Base-by-base conservation (phyloP, 2,797 vertebrate species). In the Chanos chanos region DNA sequence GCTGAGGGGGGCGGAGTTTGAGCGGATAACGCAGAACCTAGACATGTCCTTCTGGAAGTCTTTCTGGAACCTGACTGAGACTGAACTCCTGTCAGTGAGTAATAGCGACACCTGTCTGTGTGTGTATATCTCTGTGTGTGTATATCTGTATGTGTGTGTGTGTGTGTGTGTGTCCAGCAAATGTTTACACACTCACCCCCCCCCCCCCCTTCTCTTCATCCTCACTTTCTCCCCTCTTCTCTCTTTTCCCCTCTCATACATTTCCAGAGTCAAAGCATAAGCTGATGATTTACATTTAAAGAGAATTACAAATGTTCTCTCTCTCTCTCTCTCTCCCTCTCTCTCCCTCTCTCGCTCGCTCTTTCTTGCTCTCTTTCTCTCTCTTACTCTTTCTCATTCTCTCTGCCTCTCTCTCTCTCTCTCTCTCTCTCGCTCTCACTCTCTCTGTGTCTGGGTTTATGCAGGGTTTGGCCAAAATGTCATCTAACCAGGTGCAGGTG, bases 21-120 rank as follows among this genome's bases (percentile, higher is more conserved):
- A 91, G 21, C 85, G 87, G 57, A 89, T 91, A 2, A 90, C 86
- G 12, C 89, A 91, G 72, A 90, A 89, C 60, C 72, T 90, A 71
- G 86, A 91, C 69, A 50, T 90, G 79, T 81, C 88, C 50, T 90
- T 91, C 67, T 90, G 88, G 88, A 90, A 91, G 73, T 81, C 83
- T 37, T 90, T 91, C 83, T 91, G 89, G 88, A 91, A 90, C 75
- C 71, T 91, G 50, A 90, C 89, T 0, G 89, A 91, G 64, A 87
- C 85, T 0, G 83, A 82, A 57, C 48, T 90, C 28, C 53, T 91
- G 60, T 66, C 88, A 66, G 89, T 91, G 79, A 77, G 88, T 77
- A 66, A 44, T 5, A 5, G n/a, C 6, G 1, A 31, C 5, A 19
- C 5, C 5, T 22, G 12, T 43, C 4, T 40, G 22, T 37, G 39